Evolutionary conservation across 2,888 invertebrate species (phyloP).

Genomic region (Drosophila siamana): DNA sequence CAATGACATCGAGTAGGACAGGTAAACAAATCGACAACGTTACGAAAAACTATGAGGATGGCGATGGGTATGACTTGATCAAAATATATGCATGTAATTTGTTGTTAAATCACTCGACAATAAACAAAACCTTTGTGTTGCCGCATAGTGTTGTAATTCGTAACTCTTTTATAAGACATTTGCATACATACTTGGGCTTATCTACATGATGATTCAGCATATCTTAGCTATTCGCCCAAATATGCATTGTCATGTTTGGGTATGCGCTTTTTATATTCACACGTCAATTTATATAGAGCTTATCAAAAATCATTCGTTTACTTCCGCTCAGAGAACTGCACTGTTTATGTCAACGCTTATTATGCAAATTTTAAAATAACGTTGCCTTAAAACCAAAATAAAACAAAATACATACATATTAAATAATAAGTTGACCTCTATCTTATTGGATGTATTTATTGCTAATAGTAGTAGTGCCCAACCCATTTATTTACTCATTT

Average conservation of each 20-base stretch:
- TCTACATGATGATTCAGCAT: neutral
- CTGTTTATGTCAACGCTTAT: constrained; percentile 21
- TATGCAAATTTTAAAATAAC: constrained; percentile 23
- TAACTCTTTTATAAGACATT: constrained; percentile 2
- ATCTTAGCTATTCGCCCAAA: constrained; percentile 19
- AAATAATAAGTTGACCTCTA: constrained; percentile 40
- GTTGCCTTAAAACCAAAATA: neutral
- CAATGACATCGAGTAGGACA: constrained; percentile 6
- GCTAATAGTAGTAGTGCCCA: constrained; percentile 27
- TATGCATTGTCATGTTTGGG: constrained; percentile 16
- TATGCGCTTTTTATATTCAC: constrained; percentile 5
- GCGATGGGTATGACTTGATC: constrained; percentile 30
- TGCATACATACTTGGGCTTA: constrained; percentile 32
- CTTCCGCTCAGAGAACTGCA: constrained; percentile 28
- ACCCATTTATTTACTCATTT: constrained; percentile 19
- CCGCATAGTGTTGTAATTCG: constrained; percentile 1
- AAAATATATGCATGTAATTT: constrained; percentile 27
- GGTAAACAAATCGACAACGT: constrained; percentile 30
- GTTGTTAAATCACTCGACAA: constrained; percentile 24
- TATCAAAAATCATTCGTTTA: constrained; percentile 14
- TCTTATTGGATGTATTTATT: constrained; percentile 3
- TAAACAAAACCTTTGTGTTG: constrained; percentile 5
- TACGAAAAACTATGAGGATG: neutral
- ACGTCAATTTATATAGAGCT: constrained; percentile 7
- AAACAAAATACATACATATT: constrained; percentile 2